These are phyloP conservation scores for Ctenomys sociabilis DNA, from an alignment of 2,113 vertebrate genomes.

Conservation along the genomic window DNA sequence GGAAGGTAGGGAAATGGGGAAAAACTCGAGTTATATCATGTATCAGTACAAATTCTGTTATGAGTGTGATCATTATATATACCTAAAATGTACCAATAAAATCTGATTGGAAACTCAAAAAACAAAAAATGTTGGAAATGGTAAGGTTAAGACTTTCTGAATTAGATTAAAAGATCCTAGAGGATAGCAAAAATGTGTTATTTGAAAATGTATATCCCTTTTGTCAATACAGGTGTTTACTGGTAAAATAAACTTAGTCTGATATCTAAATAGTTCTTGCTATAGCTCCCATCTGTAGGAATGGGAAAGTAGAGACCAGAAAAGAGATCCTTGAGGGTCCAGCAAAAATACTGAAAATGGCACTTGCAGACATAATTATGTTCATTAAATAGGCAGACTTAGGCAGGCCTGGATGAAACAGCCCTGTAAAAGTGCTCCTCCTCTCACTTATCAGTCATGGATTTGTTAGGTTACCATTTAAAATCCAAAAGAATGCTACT, in stretches of 20 bases:
- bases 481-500: conserved; percentile 1
- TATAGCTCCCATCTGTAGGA: background rate
- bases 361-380: background rate
- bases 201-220: background rate
- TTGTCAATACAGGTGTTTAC: background rate
- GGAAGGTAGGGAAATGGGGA: no score
- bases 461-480: background rate
- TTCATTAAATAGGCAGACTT: background rate
- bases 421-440: background rate
- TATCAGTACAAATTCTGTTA: no score
- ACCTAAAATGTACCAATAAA: no score
- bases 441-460: background rate
- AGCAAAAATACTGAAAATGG: conserved; percentile 8
- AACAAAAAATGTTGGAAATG: background rate
- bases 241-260: conserved; percentile 7
- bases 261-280: conserved; percentile 14
- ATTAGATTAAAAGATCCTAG: background rate
- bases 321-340: background rate
- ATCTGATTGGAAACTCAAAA: no score
- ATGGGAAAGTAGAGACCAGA: background rate
- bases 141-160: background rate
- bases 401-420: background rate
- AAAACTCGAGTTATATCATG: no score
- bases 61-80: no score
- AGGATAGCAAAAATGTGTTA: background rate